Evolutionary conservation across 2,797 vertebrate species (phyloP).

Genomic region (Sebastes hopkinsi): DNA sequence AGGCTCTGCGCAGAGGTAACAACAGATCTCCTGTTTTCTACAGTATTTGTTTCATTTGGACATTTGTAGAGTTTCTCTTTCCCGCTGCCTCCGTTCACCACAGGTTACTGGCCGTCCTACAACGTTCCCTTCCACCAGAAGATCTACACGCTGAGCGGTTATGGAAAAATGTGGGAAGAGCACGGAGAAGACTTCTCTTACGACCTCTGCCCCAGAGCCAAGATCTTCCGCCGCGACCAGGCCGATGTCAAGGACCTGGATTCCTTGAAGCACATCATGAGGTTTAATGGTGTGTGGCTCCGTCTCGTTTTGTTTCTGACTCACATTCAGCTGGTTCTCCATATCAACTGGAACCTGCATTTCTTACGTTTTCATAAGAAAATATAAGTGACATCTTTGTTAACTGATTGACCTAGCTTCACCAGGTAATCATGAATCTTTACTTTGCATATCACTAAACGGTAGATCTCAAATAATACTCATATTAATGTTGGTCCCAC

Average conservation of each 20-base stretch:
- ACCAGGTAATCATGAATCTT: neutral
- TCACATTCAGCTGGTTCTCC: neutral
- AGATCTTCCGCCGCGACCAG: slow-evolving; percentile 96
- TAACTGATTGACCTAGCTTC: neutral
- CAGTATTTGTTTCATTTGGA: neutral
- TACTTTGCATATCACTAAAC: neutral
- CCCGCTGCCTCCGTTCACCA: neutral
- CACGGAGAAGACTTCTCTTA: slow-evolving; percentile 91
- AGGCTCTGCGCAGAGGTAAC: slow-evolving; percentile 88
- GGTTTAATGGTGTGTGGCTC: slow-evolving; percentile 87
- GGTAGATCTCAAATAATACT: neutral
- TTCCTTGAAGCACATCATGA: slow-evolving; percentile 92
- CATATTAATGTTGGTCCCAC: neutral
- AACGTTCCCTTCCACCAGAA: slow-evolving; percentile 91
- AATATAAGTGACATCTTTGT: neutral
- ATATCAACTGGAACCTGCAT: neutral
- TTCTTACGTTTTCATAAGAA: neutral
- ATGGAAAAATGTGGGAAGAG: slow-evolving; percentile 79
- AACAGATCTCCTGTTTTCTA: neutral
- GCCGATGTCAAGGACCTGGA: slow-evolving; percentile 83
- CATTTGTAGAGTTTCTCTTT: neutral
- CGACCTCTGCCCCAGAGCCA: slow-evolving; percentile 92
- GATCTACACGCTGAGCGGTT: slow-evolving; percentile 91
- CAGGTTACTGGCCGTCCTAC: slow-evolving; percentile 97
- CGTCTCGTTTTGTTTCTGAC: neutral